These are phyloP conservation scores for Anoplolepis gracilipes DNA, from an alignment of 1,140 invertebrate genomes.

Conservation along the genomic window DNA sequence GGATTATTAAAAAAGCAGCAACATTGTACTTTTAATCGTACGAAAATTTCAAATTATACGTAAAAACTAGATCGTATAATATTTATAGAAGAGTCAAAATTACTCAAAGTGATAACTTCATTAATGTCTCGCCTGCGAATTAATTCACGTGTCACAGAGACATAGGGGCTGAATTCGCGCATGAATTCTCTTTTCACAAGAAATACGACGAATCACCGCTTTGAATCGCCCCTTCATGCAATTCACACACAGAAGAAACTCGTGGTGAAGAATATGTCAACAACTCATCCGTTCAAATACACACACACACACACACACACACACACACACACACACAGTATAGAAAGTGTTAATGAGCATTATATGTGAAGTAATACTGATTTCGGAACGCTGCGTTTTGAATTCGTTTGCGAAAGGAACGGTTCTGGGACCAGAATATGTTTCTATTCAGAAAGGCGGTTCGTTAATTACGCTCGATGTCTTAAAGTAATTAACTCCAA, in stretches of 20 bases:
- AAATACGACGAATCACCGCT: background rate
- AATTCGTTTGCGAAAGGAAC: conserved; percentile 8
- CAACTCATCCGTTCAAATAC: too few relatives aligned
- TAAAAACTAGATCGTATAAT: background rate
- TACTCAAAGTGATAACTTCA: background rate
- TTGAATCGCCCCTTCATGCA: background rate
- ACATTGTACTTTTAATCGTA: too few relatives aligned
- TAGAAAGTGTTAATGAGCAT: conserved; percentile 52
- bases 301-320: too few relatives aligned
- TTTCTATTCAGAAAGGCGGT: conserved; percentile 36
- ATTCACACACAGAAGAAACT: conserved; percentile 6
- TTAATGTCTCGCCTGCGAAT: background rate
- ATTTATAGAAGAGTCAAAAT: background rate
- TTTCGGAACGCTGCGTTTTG: conserved; percentile 22
- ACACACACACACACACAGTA: too few relatives aligned
- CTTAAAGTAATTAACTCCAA: conserved; percentile 61
- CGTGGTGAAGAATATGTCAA: conserved; percentile 20
- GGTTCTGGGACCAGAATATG: background rate
- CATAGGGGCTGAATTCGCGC: background rate
- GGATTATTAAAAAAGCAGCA: background rate
- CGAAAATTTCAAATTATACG: background rate
- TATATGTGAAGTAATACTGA: conserved; percentile 11
- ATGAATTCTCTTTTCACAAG: conserved; percentile 6
- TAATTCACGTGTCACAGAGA: conserved; percentile 23
- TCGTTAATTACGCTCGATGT: conserved; percentile 52